Evolutionary conservation across 2,797 vertebrate species (phyloP).

Genomic region (Furcifer pardalis): DNA sequence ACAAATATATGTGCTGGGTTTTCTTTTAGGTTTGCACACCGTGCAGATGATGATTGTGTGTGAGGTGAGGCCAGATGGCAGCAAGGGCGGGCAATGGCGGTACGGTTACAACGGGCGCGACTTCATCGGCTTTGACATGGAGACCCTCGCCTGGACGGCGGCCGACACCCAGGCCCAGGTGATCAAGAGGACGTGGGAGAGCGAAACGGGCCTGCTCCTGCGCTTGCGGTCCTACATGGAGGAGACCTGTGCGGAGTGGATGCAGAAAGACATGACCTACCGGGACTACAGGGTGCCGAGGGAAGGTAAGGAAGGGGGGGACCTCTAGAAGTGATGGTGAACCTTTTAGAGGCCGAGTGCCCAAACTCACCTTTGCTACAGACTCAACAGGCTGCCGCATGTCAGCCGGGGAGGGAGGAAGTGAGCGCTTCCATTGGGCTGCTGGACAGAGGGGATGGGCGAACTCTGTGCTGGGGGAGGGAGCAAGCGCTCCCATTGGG

Average conservation of each 20-base stretch:
- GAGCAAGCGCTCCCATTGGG: no score
- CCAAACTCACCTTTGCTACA: no score
- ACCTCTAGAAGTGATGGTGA: no score
- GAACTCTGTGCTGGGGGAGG: no score
- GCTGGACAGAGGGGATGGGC: no score
- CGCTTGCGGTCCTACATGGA: not conserved
- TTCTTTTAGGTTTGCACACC: conserved; percentile 1
- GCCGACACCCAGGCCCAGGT: not conserved
- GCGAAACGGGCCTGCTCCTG: fast-evolving
- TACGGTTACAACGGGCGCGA: not conserved
- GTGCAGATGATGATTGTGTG: conserved; percentile 13
- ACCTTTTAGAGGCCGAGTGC: no score
- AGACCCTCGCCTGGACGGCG: not conserved
- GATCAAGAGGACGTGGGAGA: not conserved
- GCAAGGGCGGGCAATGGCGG: not conserved
- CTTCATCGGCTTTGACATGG: not conserved
- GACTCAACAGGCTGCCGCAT: no score
- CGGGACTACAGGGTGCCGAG: not conserved
- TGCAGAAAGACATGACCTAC: not conserved
- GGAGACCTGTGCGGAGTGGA: not conserved
- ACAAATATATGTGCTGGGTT: no score
- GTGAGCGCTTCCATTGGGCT: no score
- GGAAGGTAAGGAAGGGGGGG: not conserved
- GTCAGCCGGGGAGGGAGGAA: no score
- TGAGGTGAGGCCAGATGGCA: not conserved